Percentiles rank a stretch among this genome's conserved stretches.
Conservation (phyloP, 2,113 vertebrate genomes). For the Dinomys branickii region DNA sequence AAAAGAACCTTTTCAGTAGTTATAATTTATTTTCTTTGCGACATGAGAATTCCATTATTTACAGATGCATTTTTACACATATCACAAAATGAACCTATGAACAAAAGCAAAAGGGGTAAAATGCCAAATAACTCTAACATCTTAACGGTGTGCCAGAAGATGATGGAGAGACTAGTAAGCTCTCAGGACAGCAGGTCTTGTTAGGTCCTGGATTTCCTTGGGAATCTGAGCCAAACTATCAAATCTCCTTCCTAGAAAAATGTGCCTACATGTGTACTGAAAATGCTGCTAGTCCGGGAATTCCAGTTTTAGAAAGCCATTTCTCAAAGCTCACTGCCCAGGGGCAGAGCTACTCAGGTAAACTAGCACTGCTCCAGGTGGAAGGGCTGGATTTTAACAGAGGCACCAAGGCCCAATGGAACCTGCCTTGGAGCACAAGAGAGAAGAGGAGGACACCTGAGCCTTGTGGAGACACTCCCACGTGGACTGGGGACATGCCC, state of each 20-base stretch:
- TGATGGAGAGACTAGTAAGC: not conserved
- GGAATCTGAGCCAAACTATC: conserved; percentile 40
- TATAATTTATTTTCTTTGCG: not conserved
- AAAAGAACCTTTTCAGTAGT: not conserved
- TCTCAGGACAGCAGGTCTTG: not conserved
- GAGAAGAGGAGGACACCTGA: not conserved
- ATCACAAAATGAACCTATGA: not conserved
- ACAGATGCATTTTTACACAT: not conserved
- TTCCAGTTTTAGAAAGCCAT: conserved; percentile 24
- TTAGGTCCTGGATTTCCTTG: not conserved
- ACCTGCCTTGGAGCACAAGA: not conserved
- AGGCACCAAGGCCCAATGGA: not conserved
- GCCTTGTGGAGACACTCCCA: not conserved
- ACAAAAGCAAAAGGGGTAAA: not conserved
- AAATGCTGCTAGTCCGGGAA: conserved; percentile 26
- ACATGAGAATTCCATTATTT: conserved; percentile 10
- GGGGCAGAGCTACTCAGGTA: not conserved
- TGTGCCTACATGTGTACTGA: not conserved
- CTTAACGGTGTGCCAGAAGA: not conserved
- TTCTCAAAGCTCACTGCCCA: not conserved
- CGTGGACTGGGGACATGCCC: not conserved
- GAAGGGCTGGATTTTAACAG: conserved; percentile 10
- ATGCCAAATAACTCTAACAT: not conserved
- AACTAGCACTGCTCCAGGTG: not conserved
- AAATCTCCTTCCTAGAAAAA: conserved; percentile 55